These are phyloP conservation scores for Scolopax rusticola DNA, from an alignment of 2,797 vertebrate genomes.

Conservation along the genomic window DNA sequence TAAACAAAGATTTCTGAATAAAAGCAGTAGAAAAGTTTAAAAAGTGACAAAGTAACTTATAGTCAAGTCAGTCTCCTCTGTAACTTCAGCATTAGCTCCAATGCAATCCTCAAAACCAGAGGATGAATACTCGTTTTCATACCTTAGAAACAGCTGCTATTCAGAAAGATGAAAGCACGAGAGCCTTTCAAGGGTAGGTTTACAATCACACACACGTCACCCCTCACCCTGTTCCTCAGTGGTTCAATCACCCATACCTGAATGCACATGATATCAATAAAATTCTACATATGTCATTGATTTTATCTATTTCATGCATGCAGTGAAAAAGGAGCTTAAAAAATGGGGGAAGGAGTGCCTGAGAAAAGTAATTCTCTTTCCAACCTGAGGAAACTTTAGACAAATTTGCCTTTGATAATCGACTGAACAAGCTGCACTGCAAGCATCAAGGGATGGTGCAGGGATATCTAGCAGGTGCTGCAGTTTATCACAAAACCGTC, in stretches of 20 bases:
- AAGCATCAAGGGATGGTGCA: slow-evolving; percentile 86
- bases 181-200: background rate
- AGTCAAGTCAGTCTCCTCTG: background rate
- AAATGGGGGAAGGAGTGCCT: slow-evolving; percentile 47
- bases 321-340: slow-evolving; percentile 51
- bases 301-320: slow-evolving; percentile 31
- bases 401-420: slow-evolving; percentile 87
- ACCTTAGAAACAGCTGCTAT: background rate
- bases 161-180: slow-evolving; percentile 50
- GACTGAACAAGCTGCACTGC: slow-evolving; percentile 82
- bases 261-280: slow-evolving; percentile 24
- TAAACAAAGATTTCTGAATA: background rate
- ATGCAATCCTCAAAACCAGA: background rate
- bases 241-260: slow-evolving; percentile 1
- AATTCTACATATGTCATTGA: slow-evolving; percentile 2
- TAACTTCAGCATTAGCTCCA: background rate
- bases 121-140: background rate
- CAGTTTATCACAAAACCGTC: slow-evolving; percentile 96
- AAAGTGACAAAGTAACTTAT: background rate
- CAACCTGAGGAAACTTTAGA: slow-evolving; percentile 86
- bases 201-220: background rate
- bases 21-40: background rate
- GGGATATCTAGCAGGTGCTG: slow-evolving; percentile 93
- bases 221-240: background rate
- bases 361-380: slow-evolving; percentile 76